These are phyloP conservation scores for Exaiptasia diaphana DNA, from an alignment of 64 coral and sea anemone species.

Conservation along the genomic window DNA sequence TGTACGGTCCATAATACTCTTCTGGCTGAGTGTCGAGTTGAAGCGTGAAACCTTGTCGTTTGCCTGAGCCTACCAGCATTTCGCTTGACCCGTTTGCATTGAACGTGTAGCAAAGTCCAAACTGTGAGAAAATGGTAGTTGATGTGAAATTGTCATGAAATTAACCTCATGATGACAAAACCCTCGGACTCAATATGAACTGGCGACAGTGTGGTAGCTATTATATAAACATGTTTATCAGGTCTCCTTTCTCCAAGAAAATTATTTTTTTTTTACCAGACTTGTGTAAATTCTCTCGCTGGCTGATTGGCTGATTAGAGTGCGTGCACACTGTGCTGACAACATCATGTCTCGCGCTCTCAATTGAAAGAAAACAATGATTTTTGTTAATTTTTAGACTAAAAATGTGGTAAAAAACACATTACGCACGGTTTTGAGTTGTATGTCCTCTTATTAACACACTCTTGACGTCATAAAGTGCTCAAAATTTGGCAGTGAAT, in stretches of 20 bases:
- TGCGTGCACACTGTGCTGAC: no score
- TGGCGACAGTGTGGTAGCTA: not conserved
- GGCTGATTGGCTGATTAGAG: no score
- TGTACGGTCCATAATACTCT: slow-evolving; percentile 58
- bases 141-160: not conserved
- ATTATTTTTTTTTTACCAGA: not conserved
- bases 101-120: slow-evolving; percentile 46
- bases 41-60: slow-evolving; percentile 1
- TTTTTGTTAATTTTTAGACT: no score
- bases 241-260: not conserved
- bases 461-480: no score
- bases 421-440: no score
- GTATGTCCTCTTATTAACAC: no score
- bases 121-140: not conserved
- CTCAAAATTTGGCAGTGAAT: no score
- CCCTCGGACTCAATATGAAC: not conserved
- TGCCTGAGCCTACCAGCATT: not conserved
- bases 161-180: not conserved
- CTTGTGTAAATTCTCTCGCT: not conserved
- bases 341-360: no score
- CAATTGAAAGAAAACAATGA: no score
- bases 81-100: slow-evolving; percentile 7
- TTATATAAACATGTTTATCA: not conserved
- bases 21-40: slow-evolving; percentile 29
- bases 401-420: no score